Evolutionary conservation across 2,888 invertebrate species (phyloP), one percentile per base, ranked within the genome.

Genomic region (Scaeva pyrastri): DNA sequence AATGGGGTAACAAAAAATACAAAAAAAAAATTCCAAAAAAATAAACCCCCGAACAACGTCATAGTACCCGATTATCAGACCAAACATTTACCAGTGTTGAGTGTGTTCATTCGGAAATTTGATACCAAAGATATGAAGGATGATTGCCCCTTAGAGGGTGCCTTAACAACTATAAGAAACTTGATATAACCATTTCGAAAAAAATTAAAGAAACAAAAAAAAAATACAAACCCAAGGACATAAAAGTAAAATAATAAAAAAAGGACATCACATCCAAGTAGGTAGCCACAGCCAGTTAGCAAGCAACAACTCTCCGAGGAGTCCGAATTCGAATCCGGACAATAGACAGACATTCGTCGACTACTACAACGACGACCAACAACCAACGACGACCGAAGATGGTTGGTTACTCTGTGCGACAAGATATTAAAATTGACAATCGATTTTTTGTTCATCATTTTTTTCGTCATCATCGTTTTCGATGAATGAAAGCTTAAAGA

Each of bases 101-200:
- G 85, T 81, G 76, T 85, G 85, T 81, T 73, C 85, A 77, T 70
- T 85, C 81, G 81, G 85, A 85, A 85, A 85, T 85, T 81, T 70
- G 85, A 85, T 85, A 85, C 76, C 48, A 76, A 45, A 76, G 72
- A 81, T 85, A 81, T 85, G 85, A 81, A 85, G 85, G 73, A 85
- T 85, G 85, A 85, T 85, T 85, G 81, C 73, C 85, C 85, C 81
- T 77, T 36, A 70, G 81, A 64, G 81, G 85, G 68, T 73, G 62
- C 14, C 72, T 70, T 48, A 66, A 48, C 10, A 3, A 10, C n/a
- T 12, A 73, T 68, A 68, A 73, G 79, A 71, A 84, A 84, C 66
- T 71, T 58, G 75, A 84, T 75, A 80, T 71, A 55, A 66, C 55
- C 39, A 81, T 70, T 43, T 19, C 55, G n/a, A 11, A 41, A 55